Evolutionary conservation across 2,797 vertebrate species (phyloP).

Genomic region (Rhinogobio ventralis): DNA sequence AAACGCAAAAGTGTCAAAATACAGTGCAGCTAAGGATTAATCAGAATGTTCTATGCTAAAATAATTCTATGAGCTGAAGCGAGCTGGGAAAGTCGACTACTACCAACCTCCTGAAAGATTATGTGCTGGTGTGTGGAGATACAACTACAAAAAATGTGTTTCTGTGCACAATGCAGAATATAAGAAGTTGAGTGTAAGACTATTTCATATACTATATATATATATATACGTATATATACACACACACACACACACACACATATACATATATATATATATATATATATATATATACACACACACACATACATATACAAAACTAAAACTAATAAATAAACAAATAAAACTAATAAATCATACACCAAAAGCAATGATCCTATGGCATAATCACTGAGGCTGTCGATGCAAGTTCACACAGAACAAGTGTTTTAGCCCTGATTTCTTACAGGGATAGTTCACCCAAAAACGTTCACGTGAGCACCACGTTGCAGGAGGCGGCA

Average conservation of each 20-base stretch:
- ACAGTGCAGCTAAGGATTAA: conserved; percentile 1
- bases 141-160: background rate
- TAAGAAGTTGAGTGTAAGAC: background rate
- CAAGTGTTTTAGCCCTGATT: background rate
- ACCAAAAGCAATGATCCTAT: background rate
- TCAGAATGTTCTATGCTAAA: background rate
- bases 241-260: too few species aligned
- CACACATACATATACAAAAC: background rate
- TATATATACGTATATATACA: too few species aligned
- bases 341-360: background rate
- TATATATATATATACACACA: too few species aligned
- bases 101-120: background rate
- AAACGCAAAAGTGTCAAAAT: conserved; percentile 16
- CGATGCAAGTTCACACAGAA: background rate
- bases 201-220: background rate
- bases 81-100: background rate
- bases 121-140: conserved; percentile 5
- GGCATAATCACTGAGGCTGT: background rate
- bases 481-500: too few species aligned
- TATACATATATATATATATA: too few species aligned
- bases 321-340: background rate
- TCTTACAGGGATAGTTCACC: background rate
- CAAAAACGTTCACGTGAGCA: too few species aligned
- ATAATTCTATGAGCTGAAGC: background rate
- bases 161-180: background rate